phyloP scores from a whole-genome alignment of 1,140 invertebrate genomes.

The Pteromalus puparum region DNA sequence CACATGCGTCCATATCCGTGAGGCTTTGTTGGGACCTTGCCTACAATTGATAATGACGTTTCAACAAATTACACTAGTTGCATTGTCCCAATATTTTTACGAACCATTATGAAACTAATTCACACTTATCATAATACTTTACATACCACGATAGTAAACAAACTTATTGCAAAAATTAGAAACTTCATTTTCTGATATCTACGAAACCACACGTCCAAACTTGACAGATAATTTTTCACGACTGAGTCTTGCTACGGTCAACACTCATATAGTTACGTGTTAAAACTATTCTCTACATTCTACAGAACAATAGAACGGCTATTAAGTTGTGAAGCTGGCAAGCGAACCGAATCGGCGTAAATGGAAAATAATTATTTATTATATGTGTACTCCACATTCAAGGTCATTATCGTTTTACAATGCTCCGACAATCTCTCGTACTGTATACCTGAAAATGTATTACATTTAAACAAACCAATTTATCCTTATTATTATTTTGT shows the following conservation, averaged over 20 bases:
- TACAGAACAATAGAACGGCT: background rate
- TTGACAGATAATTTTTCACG: background rate
- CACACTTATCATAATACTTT: background rate
- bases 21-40: background rate
- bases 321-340: background rate
- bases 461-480: too few relatives aligned
- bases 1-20: background rate
- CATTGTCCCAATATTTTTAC: too few relatives aligned
- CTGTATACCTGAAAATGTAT: too few relatives aligned
- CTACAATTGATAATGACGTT: background rate
- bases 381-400: background rate
- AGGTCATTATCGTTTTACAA: background rate
- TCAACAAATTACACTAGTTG: too few relatives aligned
- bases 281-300: background rate
- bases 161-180: background rate
- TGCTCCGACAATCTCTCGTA: too few relatives aligned
- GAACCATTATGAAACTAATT: too few relatives aligned
- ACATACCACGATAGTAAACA: background rate
- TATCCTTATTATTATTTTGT: too few relatives aligned
- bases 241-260: background rate
- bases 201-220: background rate
- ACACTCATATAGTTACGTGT: background rate
- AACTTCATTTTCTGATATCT: background rate
- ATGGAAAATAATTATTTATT: background rate
- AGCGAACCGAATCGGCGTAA: background rate